Conservation (phyloP, 2,888 invertebrate species). For the Endomychus coccineus region DNA sequence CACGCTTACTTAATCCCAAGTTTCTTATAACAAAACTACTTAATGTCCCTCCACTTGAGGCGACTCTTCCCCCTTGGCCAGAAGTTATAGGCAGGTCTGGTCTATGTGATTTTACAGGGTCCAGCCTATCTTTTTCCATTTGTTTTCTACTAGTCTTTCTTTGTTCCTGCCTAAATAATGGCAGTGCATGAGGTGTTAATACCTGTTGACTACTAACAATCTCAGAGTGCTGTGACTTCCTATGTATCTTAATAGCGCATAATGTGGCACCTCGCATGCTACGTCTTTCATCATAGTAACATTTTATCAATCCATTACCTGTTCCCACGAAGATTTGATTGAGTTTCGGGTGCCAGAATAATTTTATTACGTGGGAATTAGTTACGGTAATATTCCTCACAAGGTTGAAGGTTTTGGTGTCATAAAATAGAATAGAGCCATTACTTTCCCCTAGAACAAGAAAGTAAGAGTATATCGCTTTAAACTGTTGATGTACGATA, state of each 20-base stretch:
- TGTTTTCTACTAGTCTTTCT: slow-evolving; percentile 82
- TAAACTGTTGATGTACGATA: no score
- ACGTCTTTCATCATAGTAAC: slow-evolving; percentile 81
- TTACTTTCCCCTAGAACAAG: slow-evolving; percentile 35
- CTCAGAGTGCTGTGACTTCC: slow-evolving; percentile 75
- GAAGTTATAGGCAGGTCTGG: slow-evolving; percentile 85
- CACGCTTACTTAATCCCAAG: slow-evolving; percentile 83
- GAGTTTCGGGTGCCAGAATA: slow-evolving; percentile 94
- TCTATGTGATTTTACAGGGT: slow-evolving; percentile 73
- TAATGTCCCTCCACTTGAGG: slow-evolving; percentile 89
- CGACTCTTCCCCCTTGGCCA: slow-evolving; percentile 87
- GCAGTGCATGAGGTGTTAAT: slow-evolving; percentile 92
- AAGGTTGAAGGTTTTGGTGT: slow-evolving; percentile 66
- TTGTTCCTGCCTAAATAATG: slow-evolving; percentile 88
- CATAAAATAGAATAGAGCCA: slow-evolving; percentile 73
- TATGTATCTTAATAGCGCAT: slow-evolving; percentile 74
- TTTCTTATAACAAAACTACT: slow-evolving; percentile 90
- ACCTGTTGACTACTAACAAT: slow-evolving; percentile 86
- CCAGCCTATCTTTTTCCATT: slow-evolving; percentile 84
- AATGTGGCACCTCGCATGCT: slow-evolving; percentile 87
- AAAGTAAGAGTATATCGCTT: background rate
- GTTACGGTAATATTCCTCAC: slow-evolving; percentile 70
- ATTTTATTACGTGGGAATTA: slow-evolving; percentile 77
- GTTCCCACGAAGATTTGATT: slow-evolving; percentile 93
- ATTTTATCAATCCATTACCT: slow-evolving; percentile 82